Percentiles rank a stretch among this genome's conserved stretches.
Conservation (phyloP, 2,113 vertebrate species). For the Noturus placidus region DNA sequence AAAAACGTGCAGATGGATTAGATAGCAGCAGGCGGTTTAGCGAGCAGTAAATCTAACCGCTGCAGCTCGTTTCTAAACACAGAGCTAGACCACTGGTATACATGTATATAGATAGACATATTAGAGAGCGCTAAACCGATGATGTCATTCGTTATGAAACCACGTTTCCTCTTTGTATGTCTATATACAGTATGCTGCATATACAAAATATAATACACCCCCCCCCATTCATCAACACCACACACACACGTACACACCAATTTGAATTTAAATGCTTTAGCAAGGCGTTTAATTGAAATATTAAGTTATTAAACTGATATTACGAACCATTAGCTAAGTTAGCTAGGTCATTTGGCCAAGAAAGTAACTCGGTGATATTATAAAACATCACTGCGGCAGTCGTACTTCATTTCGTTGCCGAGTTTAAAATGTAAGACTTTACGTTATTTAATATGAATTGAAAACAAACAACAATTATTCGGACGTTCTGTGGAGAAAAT, state of each 20-base stretch:
- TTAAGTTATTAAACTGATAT: neutral
- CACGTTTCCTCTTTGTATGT: neutral
- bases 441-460: too few relatives aligned
- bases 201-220: neutral
- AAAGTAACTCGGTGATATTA: too few relatives aligned
- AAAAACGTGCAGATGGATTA: conserved; percentile 16
- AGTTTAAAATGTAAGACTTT: too few relatives aligned
- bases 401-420: too few relatives aligned
- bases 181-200: too few relatives aligned
- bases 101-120: neutral
- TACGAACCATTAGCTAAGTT: neutral
- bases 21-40: conserved; percentile 7
- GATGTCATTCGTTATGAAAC: neutral
- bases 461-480: neutral
- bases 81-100: neutral
- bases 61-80: neutral
- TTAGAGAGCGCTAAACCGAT: neutral
- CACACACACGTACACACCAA: too few relatives aligned
- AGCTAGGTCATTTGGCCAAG: neutral
- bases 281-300: neutral
- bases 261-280: neutral
- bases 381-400: too few relatives aligned
- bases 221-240: too few relatives aligned
- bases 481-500: neutral
- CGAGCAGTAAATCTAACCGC: neutral